A percentile compares a stretch with the other conserved stretches of the same genome.
These are phyloP conservation scores for Neogobius melanostomus DNA, from an alignment of 2,113 vertebrate genomes.

Conservation along the genomic window DNA sequence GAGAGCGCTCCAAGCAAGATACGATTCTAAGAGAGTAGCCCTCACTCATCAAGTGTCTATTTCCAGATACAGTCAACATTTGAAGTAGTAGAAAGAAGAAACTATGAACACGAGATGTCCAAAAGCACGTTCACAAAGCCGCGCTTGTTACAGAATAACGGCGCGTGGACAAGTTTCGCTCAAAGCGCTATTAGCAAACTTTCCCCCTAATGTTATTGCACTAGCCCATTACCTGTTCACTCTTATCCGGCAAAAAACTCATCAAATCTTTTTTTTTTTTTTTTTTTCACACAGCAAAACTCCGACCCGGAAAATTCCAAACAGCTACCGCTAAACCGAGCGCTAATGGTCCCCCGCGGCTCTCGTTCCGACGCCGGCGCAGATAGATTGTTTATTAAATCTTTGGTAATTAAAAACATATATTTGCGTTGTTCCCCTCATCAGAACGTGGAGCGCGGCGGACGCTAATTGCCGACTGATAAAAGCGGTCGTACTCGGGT, in stretches of 20 bases:
- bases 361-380: constrained; percentile 7
- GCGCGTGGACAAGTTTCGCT: constrained; percentile 9
- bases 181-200: constrained; percentile 11
- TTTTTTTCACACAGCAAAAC: constrained; percentile 46
- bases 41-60: no score
- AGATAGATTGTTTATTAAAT: constrained; percentile 54
- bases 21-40: no score
- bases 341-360: constrained; percentile 52
- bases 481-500: constrained; percentile 58
- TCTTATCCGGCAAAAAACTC: constrained; percentile 3
- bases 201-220: constrained; percentile 1
- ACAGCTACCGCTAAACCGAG: constrained; percentile 54
- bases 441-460: constrained; percentile 46
- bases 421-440: constrained; percentile 34
- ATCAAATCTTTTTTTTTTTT: constrained; percentile 38
- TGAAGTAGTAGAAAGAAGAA: no score
- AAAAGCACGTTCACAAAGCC: no score
- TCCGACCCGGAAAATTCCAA: neutral
- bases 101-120: no score
- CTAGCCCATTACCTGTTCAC: constrained; percentile 37
- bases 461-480: constrained; percentile 66
- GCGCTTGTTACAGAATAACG: neutral
- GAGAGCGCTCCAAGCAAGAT: no score
- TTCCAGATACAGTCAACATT: no score
- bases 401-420: constrained; percentile 59